These are phyloP conservation scores for Moxostoma hubbsi DNA, from an alignment of 2,797 vertebrate genomes.

Conservation along the genomic window DNA sequence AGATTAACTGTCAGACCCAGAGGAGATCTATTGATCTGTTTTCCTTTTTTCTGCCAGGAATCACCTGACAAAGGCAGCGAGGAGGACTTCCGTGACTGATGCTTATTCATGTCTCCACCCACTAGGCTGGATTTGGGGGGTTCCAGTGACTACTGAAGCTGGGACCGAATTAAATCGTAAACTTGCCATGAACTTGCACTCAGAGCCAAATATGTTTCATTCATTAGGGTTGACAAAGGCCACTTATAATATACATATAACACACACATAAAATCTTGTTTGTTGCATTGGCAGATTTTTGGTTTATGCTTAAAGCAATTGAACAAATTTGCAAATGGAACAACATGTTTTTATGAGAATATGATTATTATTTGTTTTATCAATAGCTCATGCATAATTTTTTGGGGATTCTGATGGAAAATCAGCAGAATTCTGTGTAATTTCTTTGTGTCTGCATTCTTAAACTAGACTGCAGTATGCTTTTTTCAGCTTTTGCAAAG, in stretches of 20 bases:
- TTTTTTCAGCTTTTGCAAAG: no score
- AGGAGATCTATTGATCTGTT: constrained; percentile 89
- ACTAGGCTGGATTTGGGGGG: constrained; percentile 48
- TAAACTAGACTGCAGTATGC: no score
- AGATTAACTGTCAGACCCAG: constrained; percentile 86
- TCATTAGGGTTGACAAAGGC: constrained; percentile 7
- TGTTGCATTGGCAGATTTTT: no score
- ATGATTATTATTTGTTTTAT: no score
- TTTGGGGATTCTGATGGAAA: no score
- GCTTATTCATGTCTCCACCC: constrained; percentile 70
- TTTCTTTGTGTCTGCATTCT: no score
- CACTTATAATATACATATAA: not conserved
- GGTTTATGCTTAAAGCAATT: no score
- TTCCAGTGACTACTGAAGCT: constrained; percentile 72
- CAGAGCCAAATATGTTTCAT: constrained; percentile 63
- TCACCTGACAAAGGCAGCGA: constrained; percentile 86
- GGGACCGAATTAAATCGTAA: constrained; percentile 75
- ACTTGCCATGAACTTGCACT: constrained; percentile 76
- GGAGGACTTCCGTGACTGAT: constrained; percentile 82
- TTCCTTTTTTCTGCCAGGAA: constrained; percentile 85
- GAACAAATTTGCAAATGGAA: no score
- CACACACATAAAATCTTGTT: not conserved
- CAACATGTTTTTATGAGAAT: no score
- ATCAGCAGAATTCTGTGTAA: no score
- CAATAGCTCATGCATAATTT: no score